phyloP scores from a whole-genome alignment of 2,797 vertebrate genomes.

The Zenarchopterus dispar region DNA sequence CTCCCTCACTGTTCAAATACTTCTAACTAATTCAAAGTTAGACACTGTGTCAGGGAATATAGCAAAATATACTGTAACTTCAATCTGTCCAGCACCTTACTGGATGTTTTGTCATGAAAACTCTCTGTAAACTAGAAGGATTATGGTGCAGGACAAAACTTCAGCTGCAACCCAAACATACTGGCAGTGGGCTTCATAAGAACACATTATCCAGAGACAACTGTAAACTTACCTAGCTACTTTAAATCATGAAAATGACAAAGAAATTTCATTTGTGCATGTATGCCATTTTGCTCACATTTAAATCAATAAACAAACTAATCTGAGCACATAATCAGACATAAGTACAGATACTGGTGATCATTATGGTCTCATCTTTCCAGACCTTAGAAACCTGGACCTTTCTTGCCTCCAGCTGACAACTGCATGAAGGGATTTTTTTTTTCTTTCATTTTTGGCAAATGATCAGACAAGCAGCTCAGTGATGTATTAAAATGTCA shows the following conservation, averaged over 20 bases:
- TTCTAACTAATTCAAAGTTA: too few species aligned
- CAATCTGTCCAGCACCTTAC: too few species aligned
- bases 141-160: slow-evolving; percentile 3
- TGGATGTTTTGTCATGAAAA: too few species aligned
- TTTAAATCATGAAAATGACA: slow-evolving; percentile 50
- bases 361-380: slow-evolving; percentile 60
- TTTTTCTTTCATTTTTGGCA: slow-evolving; percentile 63
- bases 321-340: slow-evolving; percentile 20
- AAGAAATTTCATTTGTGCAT: too few species aligned
- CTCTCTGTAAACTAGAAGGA: too few species aligned
- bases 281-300: neutral
- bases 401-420: slow-evolving; percentile 71
- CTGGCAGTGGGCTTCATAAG: slow-evolving; percentile 23
- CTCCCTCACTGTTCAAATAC: too few species aligned
- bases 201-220: slow-evolving; percentile 37
- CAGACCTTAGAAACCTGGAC: slow-evolving; percentile 52
- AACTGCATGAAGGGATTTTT: slow-evolving; percentile 49
- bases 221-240: slow-evolving; percentile 28
- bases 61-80: too few species aligned
- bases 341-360: slow-evolving; percentile 56
- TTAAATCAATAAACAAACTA: slow-evolving; percentile 19
- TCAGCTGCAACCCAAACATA: slow-evolving; percentile 25
- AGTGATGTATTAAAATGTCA: slow-evolving; percentile 75
- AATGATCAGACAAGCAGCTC: slow-evolving; percentile 74
- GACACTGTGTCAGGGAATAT: too few species aligned